Evolutionary conservation across 2,888 invertebrate species (phyloP), one percentile per base, ranked within the genome.

Genomic region (Lucinisca nassula): DNA sequence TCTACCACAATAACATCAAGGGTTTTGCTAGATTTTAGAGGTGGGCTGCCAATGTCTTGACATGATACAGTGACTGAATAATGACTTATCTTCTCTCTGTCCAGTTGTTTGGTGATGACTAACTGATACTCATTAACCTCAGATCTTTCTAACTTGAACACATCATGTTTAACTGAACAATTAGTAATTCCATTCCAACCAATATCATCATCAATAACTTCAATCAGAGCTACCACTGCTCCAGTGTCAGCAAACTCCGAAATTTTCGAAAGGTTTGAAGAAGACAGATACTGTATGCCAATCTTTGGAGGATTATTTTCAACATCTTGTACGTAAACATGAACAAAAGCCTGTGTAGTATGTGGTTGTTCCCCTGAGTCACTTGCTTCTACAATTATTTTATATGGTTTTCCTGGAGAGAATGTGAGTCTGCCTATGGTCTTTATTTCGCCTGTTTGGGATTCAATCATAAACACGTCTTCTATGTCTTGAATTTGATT

Each of bases 251-350:
- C 94, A 80, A 93, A 92, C 82, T 96, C 96, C 1, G 91, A 88
- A 14, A 95, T 92, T 67, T 88, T 87, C 0, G 94, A 92, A 79
- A 85, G 92, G 38, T 91, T 88, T 24, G 87, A 70, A 37, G 89
- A 85, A 21, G 91, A 91, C 4, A 93, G 81, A 27, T 90, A 81
- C 72, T 93, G 90, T 40, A 94, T 84, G n/a, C 85, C 86, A 32
- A 95, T 92, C 55, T 98, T 97, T 0, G 99, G 99, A 21, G 99
- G 98, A 96, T 99, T 99, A 96, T 99, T 99, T 96, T 99, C 99
- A 96, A 98, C 99, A 89, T 96, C 96, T 94, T 98, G 98, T 10
- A 99, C 98, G 58, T 89, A 87, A 35, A 95, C 90, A 55, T 90
- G 90, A 1, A 94, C 94, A 72, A 93, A 90, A 1, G 94, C 92